Base-by-base conservation (phyloP, 2,797 vertebrate species). In the Cirrhinus mrigala region DNA sequence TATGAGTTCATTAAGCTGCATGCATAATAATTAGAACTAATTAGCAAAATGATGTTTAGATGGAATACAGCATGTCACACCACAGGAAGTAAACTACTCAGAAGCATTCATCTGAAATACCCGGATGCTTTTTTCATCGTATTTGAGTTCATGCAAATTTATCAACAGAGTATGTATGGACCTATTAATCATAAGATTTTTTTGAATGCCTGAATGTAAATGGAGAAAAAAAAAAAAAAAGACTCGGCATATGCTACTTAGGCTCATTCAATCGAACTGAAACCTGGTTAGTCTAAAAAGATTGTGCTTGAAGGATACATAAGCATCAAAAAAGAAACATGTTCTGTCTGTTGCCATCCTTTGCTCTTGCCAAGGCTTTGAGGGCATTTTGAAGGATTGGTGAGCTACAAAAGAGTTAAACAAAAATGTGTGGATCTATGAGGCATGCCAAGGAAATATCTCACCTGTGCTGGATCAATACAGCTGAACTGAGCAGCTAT, bases 391-490 rank as follows among this genome's bases (percentile, higher is more conserved):
- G 54, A 60, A 70, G 66, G 50, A 44, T 6, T 56, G 79, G 29
- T 18, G 40, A 74, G 40, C 16, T 33, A 82, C 33, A 62, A 82
- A 62, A 62, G 71, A 54, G 46, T 83, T 33, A 75, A 48, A 54
- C 22, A 83, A 83, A 46, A 83, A 56, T 40, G 33, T 56, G 33
- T 54, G 82, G 16, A 77, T 83, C 29, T 44, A 29, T 77, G 44
- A 75, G 44, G 22, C 15, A 6, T 68, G 73, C 48, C 82, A 76
- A 66, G 12, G 76, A 83, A 83, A 77, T 29, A n/a, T 83, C 60
- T 83, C 73, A 77, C 82, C 82, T 77, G 60, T 40, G 73, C 82
- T 56, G 73, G 46, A 77, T 83, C 82, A 68, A 76, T 83, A 77
- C 44, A 81, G 22, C 50, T 56, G 15, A 58, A 74, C 33, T 22